These are phyloP conservation scores for Calidris pugnax DNA, from an alignment of 2,113 vertebrate genomes.

Conservation along the genomic window DNA sequence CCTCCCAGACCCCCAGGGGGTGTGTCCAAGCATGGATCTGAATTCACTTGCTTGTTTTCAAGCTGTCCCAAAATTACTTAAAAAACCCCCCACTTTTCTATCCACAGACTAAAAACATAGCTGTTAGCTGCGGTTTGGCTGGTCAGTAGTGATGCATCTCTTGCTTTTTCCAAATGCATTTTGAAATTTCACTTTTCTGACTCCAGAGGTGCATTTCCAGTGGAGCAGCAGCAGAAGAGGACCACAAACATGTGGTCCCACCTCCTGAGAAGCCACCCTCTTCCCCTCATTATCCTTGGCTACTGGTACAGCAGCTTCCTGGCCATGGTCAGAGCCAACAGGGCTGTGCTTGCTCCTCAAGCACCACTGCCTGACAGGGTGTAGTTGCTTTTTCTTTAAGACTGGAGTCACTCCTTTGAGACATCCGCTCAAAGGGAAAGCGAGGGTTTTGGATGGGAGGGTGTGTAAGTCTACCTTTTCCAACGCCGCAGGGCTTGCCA, in stretches of 20 bases:
- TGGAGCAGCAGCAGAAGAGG: neutral
- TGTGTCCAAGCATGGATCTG: neutral
- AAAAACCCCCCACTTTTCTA: fast-evolving
- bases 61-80: neutral
- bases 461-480: neutral
- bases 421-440: neutral
- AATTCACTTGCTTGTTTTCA: neutral
- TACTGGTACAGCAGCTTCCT: neutral
- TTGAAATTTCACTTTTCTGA: neutral
- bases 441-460: fast-evolving
- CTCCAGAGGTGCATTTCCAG: neutral
- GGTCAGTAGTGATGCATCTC: neutral
- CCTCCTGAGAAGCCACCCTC: neutral
- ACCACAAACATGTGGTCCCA: fast-evolving
- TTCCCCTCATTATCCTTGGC: neutral
- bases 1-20: neutral
- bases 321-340: fast-evolving
- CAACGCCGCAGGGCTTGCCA: conserved; percentile 36
- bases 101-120: neutral
- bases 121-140: neutral
- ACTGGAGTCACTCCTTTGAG: neutral
- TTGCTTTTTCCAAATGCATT: neutral
- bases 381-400: neutral
- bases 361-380: fast-evolving
- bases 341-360: neutral